Conservation (phyloP, 37 sponge, comb jelly and placozoan species). For the Aphrocallistes beatrix region DNA sequence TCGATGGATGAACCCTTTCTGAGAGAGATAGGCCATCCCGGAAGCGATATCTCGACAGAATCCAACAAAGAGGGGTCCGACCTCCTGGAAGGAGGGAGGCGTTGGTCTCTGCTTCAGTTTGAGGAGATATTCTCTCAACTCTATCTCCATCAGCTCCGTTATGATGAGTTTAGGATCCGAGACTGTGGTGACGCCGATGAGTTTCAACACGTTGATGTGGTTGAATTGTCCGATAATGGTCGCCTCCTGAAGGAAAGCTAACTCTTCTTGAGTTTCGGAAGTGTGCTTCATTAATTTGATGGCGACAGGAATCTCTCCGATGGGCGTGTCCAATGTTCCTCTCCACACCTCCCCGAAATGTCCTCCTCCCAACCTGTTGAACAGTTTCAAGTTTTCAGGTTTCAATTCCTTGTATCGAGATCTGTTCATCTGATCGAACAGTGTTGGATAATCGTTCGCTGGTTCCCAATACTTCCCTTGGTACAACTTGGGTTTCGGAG, state of each 20-base stretch:
- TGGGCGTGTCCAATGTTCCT: neutral
- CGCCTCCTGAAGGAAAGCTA: conserved; percentile 10
- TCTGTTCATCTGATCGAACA: neutral
- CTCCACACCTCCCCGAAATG: neutral
- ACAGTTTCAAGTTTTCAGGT: neutral
- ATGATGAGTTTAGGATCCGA: neutral
- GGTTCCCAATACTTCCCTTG: neutral
- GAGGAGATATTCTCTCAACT: neutral
- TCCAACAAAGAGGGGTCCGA: neutral
- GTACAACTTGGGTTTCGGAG: neutral
- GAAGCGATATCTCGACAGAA: neutral
- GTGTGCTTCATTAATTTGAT: neutral
- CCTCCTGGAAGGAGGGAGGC: neutral
- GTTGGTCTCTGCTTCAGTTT: neutral
- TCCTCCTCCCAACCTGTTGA: neutral
- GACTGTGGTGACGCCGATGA: neutral
- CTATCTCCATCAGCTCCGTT: conserved; percentile 14
- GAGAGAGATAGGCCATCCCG: neutral
- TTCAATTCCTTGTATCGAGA: neutral
- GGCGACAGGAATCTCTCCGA: neutral
- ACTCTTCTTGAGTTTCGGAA: neutral
- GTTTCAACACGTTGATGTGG: neutral
- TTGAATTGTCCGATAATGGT: neutral
- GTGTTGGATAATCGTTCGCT: neutral
- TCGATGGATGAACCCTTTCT: conserved; percentile 3